Conservation (phyloP, 2,888 invertebrate genomes). For the Neocrepidodera transversa region DNA sequence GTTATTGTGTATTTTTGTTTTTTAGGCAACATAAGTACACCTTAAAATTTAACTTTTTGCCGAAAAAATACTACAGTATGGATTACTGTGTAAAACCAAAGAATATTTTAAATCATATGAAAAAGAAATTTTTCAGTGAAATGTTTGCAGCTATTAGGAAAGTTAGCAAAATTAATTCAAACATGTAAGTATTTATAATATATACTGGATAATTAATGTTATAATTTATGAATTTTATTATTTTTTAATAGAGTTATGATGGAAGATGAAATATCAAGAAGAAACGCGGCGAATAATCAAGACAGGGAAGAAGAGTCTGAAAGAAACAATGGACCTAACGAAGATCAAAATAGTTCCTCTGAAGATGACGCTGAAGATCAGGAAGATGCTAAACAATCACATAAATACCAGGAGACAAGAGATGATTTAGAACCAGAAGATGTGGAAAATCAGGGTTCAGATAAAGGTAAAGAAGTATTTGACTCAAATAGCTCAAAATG, state of each 20-base stretch:
- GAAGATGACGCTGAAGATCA: slow-evolving; percentile 72
- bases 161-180: slow-evolving; percentile 64
- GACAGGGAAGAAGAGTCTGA: slow-evolving; percentile 52
- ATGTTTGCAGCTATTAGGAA: slow-evolving; percentile 71
- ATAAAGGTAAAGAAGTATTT: slow-evolving; percentile 48
- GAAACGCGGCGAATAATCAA: slow-evolving; percentile 35
- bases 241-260: slow-evolving; percentile 57
- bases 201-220: slow-evolving; percentile 6
- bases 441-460: slow-evolving; percentile 56
- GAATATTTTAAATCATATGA: slow-evolving; percentile 76
- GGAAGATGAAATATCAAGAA: slow-evolving; percentile 48
- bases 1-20: neutral
- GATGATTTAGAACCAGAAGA: slow-evolving; percentile 64
- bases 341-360: slow-evolving; percentile 62
- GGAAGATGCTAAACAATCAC: slow-evolving; percentile 61
- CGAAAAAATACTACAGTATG: slow-evolving; percentile 74
- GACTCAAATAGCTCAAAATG: slow-evolving; percentile 32
- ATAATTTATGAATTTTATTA: slow-evolving; percentile 21
- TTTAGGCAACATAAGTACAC: slow-evolving; percentile 67
- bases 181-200: slow-evolving; percentile 60
- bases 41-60: slow-evolving; percentile 77
- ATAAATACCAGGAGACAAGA: slow-evolving; percentile 54
- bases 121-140: slow-evolving; percentile 72
- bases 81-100: slow-evolving; percentile 76
- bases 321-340: slow-evolving; percentile 18